phyloP scores from a whole-genome alignment of 2,113 vertebrate genomes.

The Galbula dea region DNA sequence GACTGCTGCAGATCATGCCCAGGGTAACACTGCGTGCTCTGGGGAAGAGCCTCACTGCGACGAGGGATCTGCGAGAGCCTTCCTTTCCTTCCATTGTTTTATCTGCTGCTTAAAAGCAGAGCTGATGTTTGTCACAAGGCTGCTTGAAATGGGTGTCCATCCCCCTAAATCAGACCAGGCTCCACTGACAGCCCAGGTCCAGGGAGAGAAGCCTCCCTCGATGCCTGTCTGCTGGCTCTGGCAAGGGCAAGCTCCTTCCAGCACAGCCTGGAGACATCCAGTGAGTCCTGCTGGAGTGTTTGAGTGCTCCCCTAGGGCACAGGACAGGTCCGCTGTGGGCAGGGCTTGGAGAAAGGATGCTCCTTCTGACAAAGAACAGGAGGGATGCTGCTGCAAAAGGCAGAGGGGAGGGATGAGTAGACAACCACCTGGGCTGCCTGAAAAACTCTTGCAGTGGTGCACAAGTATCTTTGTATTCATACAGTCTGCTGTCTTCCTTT shows the following conservation, averaged over 20 bases:
- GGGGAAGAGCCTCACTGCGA: not conserved
- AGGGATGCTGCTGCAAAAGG: not conserved
- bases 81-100: not conserved
- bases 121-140: not conserved
- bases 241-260: not conserved
- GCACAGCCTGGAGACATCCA: not conserved
- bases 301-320: accelerated
- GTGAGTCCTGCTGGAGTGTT: accelerated
- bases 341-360: too few relatives aligned
- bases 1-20: not conserved
- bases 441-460: not conserved
- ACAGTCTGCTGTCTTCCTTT: not conserved
- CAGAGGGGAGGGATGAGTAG: not conserved
- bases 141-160: not conserved
- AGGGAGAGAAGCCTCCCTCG: not conserved
- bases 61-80: not conserved
- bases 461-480: not conserved
- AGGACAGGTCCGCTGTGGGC: accelerated
- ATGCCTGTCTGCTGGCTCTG: accelerated
- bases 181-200: accelerated
- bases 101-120: not conserved
- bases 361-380: not conserved
- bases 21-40: accelerated
- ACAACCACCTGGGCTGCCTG: not conserved
- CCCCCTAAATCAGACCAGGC: not conserved